Evolutionary conservation across 2,888 invertebrate species (phyloP), one percentile per base, ranked within the genome.

Genomic region (Augochlorella aurata): DNA sequence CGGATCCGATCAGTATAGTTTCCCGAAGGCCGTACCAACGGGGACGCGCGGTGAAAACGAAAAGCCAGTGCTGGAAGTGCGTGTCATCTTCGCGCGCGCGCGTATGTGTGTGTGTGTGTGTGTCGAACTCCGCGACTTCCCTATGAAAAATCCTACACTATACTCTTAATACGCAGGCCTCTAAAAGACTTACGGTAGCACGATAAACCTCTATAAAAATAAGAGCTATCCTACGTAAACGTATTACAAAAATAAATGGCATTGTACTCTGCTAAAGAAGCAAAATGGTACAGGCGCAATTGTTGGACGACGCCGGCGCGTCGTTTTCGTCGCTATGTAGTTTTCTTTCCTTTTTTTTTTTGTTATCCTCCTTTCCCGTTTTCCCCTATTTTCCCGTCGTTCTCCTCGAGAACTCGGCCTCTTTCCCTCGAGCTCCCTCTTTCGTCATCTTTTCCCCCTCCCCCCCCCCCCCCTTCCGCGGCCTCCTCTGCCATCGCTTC

Each of bases 191-290:
- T 93, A 93, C 91, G 89, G 86, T 91, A 92, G 91, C 92, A 91
- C 89, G 91, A 90, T 92, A 92, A 92, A 92, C 90, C 91, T 91
- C 91, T 92, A 92, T 91, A 92, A 92, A 92, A 92, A 92, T 92
- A 92, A 92, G 88, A 91, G 90, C 91, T 92, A 92, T 92, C 86
- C 93, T 93, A 93, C 93, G 91, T 93, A 93, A 93, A 93, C 93
- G 92, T 92, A 93, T 93, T 93, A 93, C 90, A 93, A 93, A 93
- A 93, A 93, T 93, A 93, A 93, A 93, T 93, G 92, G 93, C 93
- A 92, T 93, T 92, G 92, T 93, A 93, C 92, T 93, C 93, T 93
- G 93, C 93, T 93, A 93, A 93, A 92, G 91, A 93, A 93, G 93
- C 93, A 92, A 92, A 92, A 93, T 93, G 91, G 92, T 93, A 93